A percentile compares a stretch with the other conserved stretches of the same genome.
Conservation (phyloP, 2,888 invertebrate genomes). For the Amphiduros pacificus region DNA sequence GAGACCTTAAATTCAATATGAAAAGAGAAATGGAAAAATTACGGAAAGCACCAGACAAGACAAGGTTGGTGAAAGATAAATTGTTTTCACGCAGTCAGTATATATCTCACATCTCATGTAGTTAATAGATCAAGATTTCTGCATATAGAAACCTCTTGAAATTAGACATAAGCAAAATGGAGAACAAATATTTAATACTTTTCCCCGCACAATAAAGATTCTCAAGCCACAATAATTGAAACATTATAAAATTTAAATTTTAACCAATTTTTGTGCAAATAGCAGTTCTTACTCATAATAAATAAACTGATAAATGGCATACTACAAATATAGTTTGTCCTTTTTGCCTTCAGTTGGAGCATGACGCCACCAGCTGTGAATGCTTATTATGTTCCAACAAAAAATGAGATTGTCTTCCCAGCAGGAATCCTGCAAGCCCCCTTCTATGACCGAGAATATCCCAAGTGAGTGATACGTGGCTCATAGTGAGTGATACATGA, state of each 20-base stretch:
- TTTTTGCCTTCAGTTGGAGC: conserved; percentile 42
- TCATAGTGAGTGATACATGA: too few species aligned
- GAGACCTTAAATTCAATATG: conserved; percentile 40
- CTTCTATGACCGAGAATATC: conserved; percentile 73
- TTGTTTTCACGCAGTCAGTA: too few species aligned
- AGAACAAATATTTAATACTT: background rate
- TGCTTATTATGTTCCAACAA: conserved; percentile 90
- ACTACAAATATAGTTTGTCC: background rate
- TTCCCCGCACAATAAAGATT: background rate
- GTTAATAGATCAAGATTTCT: background rate
- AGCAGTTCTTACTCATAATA: too few species aligned
- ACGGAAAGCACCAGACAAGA: conserved; percentile 48
- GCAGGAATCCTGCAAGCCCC: conserved; percentile 59
- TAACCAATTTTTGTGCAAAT: too few species aligned
- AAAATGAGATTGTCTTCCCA: conserved; percentile 75
- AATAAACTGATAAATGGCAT: too few species aligned
- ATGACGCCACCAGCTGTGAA: conserved; percentile 69
- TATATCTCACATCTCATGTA: too few species aligned
- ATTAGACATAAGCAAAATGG: background rate
- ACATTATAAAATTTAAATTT: too few species aligned
- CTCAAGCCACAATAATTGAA: too few species aligned
- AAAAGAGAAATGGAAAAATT: conserved; percentile 41
- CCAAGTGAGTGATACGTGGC: conserved; percentile 67
- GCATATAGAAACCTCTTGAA: background rate
- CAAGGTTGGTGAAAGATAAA: conserved; percentile 33